Evolutionary conservation across 2,113 vertebrate species (phyloP), one percentile per base, ranked within the genome.

Genomic region (Puma concolor): DNA sequence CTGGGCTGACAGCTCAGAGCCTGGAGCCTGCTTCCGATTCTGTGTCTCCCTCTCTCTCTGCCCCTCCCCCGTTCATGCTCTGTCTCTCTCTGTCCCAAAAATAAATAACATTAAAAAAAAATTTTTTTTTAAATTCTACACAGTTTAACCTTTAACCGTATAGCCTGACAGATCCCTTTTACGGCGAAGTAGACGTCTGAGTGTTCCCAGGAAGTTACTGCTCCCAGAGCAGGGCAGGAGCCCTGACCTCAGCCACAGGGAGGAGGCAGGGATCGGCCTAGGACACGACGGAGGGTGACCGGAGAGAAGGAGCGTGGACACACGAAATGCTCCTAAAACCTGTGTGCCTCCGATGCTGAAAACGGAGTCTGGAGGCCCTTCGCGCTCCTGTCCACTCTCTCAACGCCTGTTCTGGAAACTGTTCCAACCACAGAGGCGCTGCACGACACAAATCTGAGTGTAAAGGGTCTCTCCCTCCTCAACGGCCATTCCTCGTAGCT

Each of bases 401-500:
- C 60, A 36, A 19, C 0, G 0, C 29, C 81, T 27, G n/a, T 17
- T 80, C 86, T 60, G 21, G 84, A 72, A 44, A 31, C 27, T 3
- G 77, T 27, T 13, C 19, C 12, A 6, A 23, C 25, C 14, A 5
- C 25, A 2, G 15, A 33, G 57, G 33, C 4, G n/a, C 10, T 7
- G 14, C 1, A 21, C 6, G 1, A 27, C 63, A 48, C 2, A 0
- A 31, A 12, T 9, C 31, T 7, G 4, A n/a, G 27, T 8, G 10
- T 19, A 31, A 16, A 64, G 83, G 36, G 9, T n/a, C 13, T 29
- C 41, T 54, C 82, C 48, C 8, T 11, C 36, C 16, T 54, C 41
- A 44, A 16, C 38, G 19, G 44, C 33, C 50, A 27, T 14, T 14
- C 52, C 16, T 17, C 31, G 1, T 9, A 44, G 14, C 84, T 16